phyloP scores from a whole-genome alignment of 2,888 invertebrate species.

The Eristalis tenax region DNA sequence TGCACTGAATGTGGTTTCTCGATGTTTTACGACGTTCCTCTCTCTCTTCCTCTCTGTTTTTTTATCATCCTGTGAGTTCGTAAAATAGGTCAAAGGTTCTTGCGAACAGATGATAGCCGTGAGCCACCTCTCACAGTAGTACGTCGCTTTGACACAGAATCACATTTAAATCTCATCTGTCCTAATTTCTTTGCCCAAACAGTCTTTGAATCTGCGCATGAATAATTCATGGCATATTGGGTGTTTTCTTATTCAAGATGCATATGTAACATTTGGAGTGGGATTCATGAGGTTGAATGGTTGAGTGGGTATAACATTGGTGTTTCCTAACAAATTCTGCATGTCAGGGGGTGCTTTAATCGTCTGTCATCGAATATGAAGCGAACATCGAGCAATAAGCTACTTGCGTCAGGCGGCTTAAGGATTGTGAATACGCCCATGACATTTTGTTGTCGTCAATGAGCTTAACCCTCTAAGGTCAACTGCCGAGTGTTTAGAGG shows the following conservation, averaged over 20 bases:
- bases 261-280: not conserved
- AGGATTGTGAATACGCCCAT: not conserved
- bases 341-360: constrained; percentile 43
- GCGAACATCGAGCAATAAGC: constrained; percentile 41
- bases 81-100: constrained; percentile 37
- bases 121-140: constrained; percentile 11
- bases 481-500: too few species aligned
- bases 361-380: constrained; percentile 44
- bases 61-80: not conserved
- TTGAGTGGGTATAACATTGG: not conserved
- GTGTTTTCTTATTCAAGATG: constrained; percentile 15
- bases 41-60: not conserved
- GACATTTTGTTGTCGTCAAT: too few species aligned
- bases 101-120: constrained; percentile 20
- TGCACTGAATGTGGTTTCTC: not conserved
- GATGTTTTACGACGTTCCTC: not conserved
- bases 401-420: constrained; percentile 47
- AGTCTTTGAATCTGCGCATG: constrained; percentile 32
- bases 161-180: constrained; percentile 39
- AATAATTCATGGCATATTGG: constrained; percentile 50
- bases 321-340: constrained; percentile 16
- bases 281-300: not conserved
- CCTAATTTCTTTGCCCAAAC: constrained; percentile 33
- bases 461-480: too few species aligned
- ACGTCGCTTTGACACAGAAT: constrained; percentile 27